Base-by-base conservation (phyloP, 2,113 vertebrate genomes). In the Cyanoramphus novaezelandiae region DNA sequence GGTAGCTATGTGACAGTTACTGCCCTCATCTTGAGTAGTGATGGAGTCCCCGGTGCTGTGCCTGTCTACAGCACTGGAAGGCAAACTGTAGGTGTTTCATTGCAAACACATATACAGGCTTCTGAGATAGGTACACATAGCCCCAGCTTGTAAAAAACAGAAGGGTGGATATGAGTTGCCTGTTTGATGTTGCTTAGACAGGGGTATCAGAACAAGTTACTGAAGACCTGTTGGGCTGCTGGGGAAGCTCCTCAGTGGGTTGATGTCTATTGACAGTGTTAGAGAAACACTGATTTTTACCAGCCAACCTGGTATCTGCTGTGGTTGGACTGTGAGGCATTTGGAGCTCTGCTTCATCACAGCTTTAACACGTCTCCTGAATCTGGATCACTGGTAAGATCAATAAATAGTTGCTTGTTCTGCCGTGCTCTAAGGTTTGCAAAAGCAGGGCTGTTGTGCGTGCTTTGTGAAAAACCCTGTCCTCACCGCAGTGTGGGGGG, bases 231-330 rank as follows among this genome's bases (percentile, higher is more conserved):
- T 24, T 64, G 47, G 78, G 72, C 64, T 95, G n/a, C 37, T 17
- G 5, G 39, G 57, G 24, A 65, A 53, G 25, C 20, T 63, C 47
- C 28, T 63, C 68, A 63, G n/a, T 37, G 0, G 0, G 11, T 18
- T 6, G 2, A 19, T 47, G 25, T 43, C 49, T 74, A 10, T 17
- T 39, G 43, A 39, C 23, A 31, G 23, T 29, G 2, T 20, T 43
- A 41, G 49, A 59, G 67, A 78, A 74, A 82, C 9, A 13, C 10
- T 50, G 50, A 55, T 59, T 97, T 96, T 74, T 72, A 37, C 20
- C 29, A 75, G 41, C 67, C 63, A 43, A 33, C 53, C 31, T 43
- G 41, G 49, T 55, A 39, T 55, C 68, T 83, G 52, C 65, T 49
- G 71, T 16, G 39, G 4, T 53, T 79, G 47, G 13, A 24, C 35